These are phyloP conservation scores for Lonchura striata DNA, from an alignment of 2,113 vertebrate genomes.

Conservation along the genomic window DNA sequence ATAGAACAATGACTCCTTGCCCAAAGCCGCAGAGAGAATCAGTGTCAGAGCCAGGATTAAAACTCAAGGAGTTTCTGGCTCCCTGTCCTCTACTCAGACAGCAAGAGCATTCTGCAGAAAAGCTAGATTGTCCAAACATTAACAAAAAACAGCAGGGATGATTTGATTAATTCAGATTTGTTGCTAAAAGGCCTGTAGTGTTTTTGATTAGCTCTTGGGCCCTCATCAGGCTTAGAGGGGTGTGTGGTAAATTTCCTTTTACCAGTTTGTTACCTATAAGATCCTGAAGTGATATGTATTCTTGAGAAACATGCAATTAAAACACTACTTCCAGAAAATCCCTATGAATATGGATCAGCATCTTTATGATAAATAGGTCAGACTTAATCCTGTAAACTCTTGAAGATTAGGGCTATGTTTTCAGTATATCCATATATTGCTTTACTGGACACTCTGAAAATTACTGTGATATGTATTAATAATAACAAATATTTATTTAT, in stretches of 20 bases:
- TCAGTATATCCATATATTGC: background rate
- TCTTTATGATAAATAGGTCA: conserved; percentile 3
- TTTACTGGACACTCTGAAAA: background rate
- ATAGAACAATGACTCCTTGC: conserved; percentile 61
- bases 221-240: conserved; percentile 17
- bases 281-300: background rate
- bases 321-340: background rate
- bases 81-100: background rate
- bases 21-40: conserved; percentile 45
- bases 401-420: background rate
- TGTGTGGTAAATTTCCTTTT: conserved; percentile 31
- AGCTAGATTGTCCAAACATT: conserved; percentile 59
- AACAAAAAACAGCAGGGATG: conserved; percentile 61
- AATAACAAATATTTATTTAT: background rate
- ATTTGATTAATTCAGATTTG: conserved; percentile 52
- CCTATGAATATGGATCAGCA: background rate
- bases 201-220: conserved; percentile 56
- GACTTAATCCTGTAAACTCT: background rate
- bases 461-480: background rate
- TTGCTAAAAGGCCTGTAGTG: conserved; percentile 56
- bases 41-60: conserved; percentile 37
- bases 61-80: conserved; percentile 33
- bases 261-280: background rate
- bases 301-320: conserved; percentile 14
- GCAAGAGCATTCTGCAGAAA: conserved; percentile 45